These are phyloP conservation scores for Ptychadena robeensis DNA, from an alignment of 2,797 vertebrate genomes.

Conservation along the genomic window DNA sequence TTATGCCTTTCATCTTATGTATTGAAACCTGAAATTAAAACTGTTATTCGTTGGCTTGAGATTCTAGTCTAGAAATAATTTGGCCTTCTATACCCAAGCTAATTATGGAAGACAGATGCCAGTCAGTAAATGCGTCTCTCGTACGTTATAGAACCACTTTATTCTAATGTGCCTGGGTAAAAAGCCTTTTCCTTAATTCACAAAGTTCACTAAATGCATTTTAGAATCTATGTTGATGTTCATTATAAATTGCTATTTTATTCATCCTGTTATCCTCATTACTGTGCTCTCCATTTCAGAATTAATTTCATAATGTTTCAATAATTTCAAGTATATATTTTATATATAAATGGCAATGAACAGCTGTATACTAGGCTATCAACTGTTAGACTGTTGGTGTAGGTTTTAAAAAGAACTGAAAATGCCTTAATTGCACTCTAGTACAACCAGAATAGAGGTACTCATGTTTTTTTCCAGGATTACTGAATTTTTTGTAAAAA, in stretches of 20 bases:
- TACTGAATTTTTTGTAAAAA: too few species aligned
- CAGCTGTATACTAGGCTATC: too few species aligned
- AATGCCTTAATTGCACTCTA: too few species aligned
- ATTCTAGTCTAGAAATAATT: constrained; percentile 7
- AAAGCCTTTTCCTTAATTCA: background rate
- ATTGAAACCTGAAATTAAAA: constrained; percentile 5
- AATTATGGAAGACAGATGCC: constrained; percentile 9
- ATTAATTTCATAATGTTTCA: background rate
- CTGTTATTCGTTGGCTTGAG: background rate
- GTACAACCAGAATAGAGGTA: too few species aligned
- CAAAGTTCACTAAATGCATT: background rate
- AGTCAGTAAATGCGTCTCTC: background rate
- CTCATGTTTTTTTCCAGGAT: too few species aligned
- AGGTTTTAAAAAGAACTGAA: too few species aligned
- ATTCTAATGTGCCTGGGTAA: background rate
- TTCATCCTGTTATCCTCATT: background rate
- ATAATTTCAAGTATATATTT: background rate
- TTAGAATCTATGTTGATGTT: background rate
- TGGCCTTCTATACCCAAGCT: background rate
- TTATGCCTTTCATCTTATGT: constrained; percentile 18
- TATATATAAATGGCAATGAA: background rate
- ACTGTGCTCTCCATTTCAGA: too few species aligned
- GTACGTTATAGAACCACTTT: background rate
- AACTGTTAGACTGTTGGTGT: too few species aligned
- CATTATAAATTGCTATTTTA: background rate